Evolutionary conservation across 2,888 invertebrate genomes (phyloP).

Genomic region (Drosophila longiperda): DNA sequence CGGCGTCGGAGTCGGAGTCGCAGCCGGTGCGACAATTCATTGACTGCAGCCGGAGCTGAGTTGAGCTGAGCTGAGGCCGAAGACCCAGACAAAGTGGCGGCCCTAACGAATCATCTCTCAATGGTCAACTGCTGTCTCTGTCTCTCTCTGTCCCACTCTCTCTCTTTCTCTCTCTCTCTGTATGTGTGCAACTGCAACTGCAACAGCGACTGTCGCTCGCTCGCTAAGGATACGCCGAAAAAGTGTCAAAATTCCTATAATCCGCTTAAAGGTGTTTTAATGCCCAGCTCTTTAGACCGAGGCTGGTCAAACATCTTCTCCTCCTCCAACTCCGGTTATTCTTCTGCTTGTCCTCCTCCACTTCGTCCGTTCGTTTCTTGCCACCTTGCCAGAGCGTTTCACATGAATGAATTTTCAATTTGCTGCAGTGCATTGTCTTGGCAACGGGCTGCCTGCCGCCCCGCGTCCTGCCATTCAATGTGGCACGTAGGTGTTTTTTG

Average conservation of each 20-base stretch:
- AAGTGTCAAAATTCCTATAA: constrained; percentile 82
- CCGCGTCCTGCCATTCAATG: constrained; percentile 77
- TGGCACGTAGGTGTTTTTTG: constrained; percentile 78
- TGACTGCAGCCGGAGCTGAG: constrained; percentile 53
- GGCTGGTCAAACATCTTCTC: constrained; percentile 63
- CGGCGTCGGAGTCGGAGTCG: constrained; percentile 6
- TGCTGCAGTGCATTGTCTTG: constrained; percentile 77
- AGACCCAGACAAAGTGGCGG: constrained; percentile 66
- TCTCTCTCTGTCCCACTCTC: constrained; percentile 1
- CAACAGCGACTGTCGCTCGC: constrained; percentile 9
- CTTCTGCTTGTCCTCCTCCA: constrained; percentile 2
- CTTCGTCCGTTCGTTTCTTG: constrained; percentile 24
- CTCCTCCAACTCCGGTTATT: constrained; percentile 6
- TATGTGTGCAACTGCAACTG: constrained; percentile 28
- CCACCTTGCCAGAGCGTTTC: constrained; percentile 72
- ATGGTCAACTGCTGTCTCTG: constrained; percentile 34
- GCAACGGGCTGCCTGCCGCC: constrained; percentile 69
- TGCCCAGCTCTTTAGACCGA: constrained; percentile 53
- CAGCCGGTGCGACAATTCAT: constrained; percentile 70
- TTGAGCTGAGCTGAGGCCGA: constrained; percentile 18
- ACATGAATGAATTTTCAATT: constrained; percentile 82
- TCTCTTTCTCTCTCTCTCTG: constrained; percentile 67
- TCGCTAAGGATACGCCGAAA: constrained; percentile 74
- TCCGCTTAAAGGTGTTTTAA: constrained; percentile 82
- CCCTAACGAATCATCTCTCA: constrained; percentile 62